Percentiles rank a stretch among this genome's conserved stretches.
phyloP scores from a whole-genome alignment of 2,888 invertebrate genomes.

The Cylindroiulus punctatus region DNA sequence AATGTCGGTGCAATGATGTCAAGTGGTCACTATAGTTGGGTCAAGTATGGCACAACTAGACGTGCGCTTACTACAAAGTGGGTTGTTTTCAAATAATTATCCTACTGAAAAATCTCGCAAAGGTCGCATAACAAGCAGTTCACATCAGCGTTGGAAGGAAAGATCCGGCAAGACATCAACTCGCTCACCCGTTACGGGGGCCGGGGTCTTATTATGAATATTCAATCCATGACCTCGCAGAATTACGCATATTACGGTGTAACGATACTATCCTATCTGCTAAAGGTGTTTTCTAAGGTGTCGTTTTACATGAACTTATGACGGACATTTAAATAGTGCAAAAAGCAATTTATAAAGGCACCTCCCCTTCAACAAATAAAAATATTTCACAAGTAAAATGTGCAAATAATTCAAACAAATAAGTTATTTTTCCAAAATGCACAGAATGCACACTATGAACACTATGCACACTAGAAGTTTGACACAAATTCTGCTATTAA shows the following conservation, averaged over 20 bases:
- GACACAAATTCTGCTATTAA: no score
- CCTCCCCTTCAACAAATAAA: no score
- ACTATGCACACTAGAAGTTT: no score
- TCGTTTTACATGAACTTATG: no score
- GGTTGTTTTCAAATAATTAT: not conserved
- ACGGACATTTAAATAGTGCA: no score
- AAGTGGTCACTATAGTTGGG: conserved; percentile 2
- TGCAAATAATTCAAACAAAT: no score
- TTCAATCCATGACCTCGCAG: not conserved
- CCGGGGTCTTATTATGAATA: not conserved
- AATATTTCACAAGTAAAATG: no score
- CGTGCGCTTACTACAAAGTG: not conserved
- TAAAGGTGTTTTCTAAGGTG: no score
- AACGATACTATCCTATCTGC: not conserved
- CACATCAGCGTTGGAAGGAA: not conserved
- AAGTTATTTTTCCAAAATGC: no score
- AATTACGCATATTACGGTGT: not conserved
- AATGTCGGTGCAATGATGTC: not conserved
- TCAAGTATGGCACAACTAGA: not conserved
- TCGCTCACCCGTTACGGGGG: not conserved
- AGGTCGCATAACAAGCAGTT: conserved; percentile 2
- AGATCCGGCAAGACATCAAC: not conserved
- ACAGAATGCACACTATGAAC: no score
- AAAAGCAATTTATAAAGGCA: no score
- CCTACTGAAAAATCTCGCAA: not conserved